phyloP scores from a whole-genome alignment of 2,888 invertebrate species.

The Caradrina kadenii region DNA sequence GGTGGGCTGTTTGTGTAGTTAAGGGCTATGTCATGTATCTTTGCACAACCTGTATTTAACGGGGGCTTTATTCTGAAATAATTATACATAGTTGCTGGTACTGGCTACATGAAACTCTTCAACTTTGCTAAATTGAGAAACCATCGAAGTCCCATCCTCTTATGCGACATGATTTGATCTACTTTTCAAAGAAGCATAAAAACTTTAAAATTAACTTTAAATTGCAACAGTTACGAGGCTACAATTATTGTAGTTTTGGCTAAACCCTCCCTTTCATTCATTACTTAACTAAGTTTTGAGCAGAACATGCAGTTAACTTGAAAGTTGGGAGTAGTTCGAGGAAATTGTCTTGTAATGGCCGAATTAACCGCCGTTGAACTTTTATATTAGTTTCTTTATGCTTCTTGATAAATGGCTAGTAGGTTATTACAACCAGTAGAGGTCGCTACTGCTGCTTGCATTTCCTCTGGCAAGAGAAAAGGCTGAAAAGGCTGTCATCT shows the following conservation, averaged over 20 bases:
- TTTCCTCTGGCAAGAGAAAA: background rate
- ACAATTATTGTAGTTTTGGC: slow-evolving; percentile 18
- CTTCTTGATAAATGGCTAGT: background rate
- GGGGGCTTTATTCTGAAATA: no score
- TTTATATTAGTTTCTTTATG: slow-evolving; percentile 30
- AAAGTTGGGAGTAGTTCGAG: slow-evolving; percentile 29
- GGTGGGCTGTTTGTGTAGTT: no score
- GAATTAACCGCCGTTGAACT: slow-evolving; percentile 32
- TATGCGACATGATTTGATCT: no score
- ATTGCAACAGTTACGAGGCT: background rate
- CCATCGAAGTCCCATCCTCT: no score
- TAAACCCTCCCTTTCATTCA: slow-evolving; percentile 5
- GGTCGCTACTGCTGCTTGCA: background rate
- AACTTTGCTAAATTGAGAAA: no score
- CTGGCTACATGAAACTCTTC: no score
- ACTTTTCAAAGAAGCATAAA: background rate
- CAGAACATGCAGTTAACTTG: slow-evolving; percentile 47
- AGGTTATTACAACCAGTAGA: background rate
- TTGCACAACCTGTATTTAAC: no score
- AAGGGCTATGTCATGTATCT: no score
- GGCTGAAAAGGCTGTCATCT: background rate
- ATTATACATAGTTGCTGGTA: no score
- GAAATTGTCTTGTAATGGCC: slow-evolving; percentile 50
- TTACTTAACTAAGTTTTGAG: slow-evolving; percentile 39
- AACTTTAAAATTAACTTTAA: background rate